Percentiles rank a stretch among this genome's conserved stretches.
Conservation (phyloP, 2,797 vertebrate genomes). For the Australoheros facetus region DNA sequence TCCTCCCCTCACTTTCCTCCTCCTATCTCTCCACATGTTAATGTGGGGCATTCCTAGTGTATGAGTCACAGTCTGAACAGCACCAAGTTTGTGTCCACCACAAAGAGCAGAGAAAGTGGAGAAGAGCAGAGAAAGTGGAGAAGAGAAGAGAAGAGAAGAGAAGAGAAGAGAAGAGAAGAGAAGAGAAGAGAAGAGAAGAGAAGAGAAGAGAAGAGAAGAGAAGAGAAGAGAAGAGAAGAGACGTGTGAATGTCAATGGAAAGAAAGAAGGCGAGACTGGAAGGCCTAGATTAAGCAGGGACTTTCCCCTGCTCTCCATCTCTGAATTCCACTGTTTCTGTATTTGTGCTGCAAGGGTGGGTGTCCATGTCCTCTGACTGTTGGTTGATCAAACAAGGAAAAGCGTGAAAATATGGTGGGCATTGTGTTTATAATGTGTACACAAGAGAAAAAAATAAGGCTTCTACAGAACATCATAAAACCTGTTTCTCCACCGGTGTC, state of each 20-base stretch:
- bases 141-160: not conserved
- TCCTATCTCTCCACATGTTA: slow-evolving; percentile 71
- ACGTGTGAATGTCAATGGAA: slow-evolving; percentile 61
- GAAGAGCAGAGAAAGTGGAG: not conserved
- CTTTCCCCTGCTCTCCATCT: slow-evolving; percentile 62
- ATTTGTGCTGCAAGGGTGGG: slow-evolving; percentile 10
- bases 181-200: not conserved
- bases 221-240: slow-evolving; percentile 21
- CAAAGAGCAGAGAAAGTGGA: slow-evolving; percentile 55
- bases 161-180: not conserved
- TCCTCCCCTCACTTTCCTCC: slow-evolving; percentile 33
- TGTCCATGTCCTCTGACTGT: slow-evolving; percentile 5
- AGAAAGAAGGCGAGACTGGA: slow-evolving; percentile 61
- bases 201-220: not conserved
- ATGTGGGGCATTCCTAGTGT: slow-evolving; percentile 73
- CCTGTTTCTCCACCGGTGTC: not conserved
- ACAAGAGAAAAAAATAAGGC: not conserved
- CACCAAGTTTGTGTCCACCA: slow-evolving; percentile 65
- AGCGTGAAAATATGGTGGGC: slow-evolving; percentile 5
- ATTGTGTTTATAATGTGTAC: not conserved
- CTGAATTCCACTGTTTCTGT: slow-evolving; percentile 48
- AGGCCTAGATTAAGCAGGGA: slow-evolving; percentile 69
- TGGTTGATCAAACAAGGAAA: slow-evolving; percentile 22
- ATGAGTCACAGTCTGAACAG: slow-evolving; percentile 78
- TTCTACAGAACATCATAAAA: not conserved